Evolutionary conservation across 2,888 invertebrate species (phyloP), one percentile per base, ranked within the genome.

Genomic region (Heterodera filipjevi): DNA sequence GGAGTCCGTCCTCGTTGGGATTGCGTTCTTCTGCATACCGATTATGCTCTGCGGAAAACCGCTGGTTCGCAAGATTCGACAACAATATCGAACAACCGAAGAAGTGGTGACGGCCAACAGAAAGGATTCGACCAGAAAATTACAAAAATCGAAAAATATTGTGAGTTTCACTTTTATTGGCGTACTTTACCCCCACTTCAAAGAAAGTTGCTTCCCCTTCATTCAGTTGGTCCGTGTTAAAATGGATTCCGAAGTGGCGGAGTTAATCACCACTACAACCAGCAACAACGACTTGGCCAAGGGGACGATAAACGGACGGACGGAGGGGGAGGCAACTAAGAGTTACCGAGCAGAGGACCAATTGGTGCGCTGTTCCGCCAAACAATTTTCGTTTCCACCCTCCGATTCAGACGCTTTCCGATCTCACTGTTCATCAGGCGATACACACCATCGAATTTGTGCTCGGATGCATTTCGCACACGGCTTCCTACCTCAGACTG

Each of bases 371-470:
- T 44, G 66, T 70, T 27, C 19, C n/a, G 27, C 39, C 10, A 16
- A 3, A 27, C 22, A 35, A 22, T 79, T 68, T 30, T 64, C 1
- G 19, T 76, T 66, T 19, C 16, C 27, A 35, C 30, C 39, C 75
- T 32, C 80, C 79, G n/a, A 27, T 79, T 74, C n/a, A 83, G 79
- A 94, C 95, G 71, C 82, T 89, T 78, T 86, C 81, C 16, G 89
- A 89, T 75, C 79, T 88, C 59, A 85, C 89, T 84, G 88, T 89
- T 27, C 85, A 89, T 81, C 89, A 89, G 77, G 86, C 87, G 12
- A 89, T 89, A 64, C 89, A 89, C 83, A 89, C 89, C 49, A 89
- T 89, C 71, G 89, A 89, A 76, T 89, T 89, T 79, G 87, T 83
- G n/a, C 86, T 89, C 66, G 89, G 89, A 44, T 89, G 89, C 80